phyloP scores from a whole-genome alignment of 2,113 vertebrate genomes.

The Malurus elegans region DNA sequence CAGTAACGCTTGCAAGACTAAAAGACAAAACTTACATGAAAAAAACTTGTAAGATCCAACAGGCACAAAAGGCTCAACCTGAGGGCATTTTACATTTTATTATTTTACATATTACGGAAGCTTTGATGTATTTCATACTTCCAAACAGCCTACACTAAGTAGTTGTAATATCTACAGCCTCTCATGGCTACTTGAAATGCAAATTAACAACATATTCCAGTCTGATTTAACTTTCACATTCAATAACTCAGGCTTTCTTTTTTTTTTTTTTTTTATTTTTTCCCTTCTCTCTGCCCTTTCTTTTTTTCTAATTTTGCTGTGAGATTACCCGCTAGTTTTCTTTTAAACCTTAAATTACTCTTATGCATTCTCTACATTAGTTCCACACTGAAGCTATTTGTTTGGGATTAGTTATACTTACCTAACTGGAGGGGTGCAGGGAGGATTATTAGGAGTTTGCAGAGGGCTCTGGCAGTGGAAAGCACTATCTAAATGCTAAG shows the following conservation, averaged over 20 bases:
- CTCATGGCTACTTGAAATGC: constrained; percentile 22
- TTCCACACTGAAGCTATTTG: constrained; percentile 58
- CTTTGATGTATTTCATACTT: neutral
- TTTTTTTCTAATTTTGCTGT: neutral
- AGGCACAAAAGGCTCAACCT: neutral
- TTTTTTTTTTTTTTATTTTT: neutral
- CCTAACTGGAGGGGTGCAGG: constrained; percentile 8
- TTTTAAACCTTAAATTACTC: constrained; percentile 47
- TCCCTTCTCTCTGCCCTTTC: neutral
- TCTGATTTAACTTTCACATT: constrained; percentile 2
- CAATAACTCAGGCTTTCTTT: neutral
- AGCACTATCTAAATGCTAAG: constrained; percentile 63
- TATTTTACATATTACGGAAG: neutral
- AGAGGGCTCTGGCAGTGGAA: constrained; percentile 50
- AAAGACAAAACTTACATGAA: neutral
- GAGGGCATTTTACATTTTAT: neutral
- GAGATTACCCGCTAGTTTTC: constrained; percentile 41
- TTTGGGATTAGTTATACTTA: constrained; percentile 62
- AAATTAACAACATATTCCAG: neutral
- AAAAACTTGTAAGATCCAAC: neutral
- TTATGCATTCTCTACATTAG: constrained; percentile 32
- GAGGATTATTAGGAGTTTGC: constrained; percentile 53
- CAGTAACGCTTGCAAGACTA: neutral
- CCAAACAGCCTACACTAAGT: neutral
- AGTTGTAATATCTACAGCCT: neutral